These are phyloP conservation scores for Pipistrellus pygmaeus DNA, from an alignment of 2,797 vertebrate genomes.

Conservation along the genomic window DNA sequence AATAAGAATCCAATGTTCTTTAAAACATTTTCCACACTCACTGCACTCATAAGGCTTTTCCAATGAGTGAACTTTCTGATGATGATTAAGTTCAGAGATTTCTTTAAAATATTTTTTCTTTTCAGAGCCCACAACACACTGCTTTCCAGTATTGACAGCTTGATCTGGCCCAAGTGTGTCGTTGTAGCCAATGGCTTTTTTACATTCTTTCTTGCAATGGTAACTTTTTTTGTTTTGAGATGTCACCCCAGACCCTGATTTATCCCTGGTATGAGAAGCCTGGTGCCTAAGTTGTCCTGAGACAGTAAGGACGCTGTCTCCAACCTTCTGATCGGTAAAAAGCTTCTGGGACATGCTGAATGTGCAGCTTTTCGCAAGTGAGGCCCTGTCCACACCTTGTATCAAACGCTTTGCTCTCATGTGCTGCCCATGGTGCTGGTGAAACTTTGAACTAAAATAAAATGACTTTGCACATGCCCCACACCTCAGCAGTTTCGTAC, in stretches of 20 bases:
- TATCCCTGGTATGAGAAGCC: neutral
- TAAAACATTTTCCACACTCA: neutral
- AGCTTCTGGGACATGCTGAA: neutral
- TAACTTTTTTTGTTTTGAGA: neutral
- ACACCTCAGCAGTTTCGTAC: neutral
- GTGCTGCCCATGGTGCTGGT: neutral
- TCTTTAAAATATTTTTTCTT: neutral
- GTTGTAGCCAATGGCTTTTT: neutral
- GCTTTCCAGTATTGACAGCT: neutral
- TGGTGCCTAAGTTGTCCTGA: neutral
- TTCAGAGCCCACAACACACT: neutral
- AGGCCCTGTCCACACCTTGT: neutral
- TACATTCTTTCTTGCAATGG: neutral
- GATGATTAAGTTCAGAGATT: no score
- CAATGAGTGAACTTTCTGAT: neutral
- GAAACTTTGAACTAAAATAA: neutral
- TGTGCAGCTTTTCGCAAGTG: neutral
- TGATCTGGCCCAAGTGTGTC: neutral
- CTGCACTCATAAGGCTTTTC: neutral
- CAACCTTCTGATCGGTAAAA: neutral
- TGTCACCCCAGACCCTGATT: neutral
- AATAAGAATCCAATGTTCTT: neutral
- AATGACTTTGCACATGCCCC: neutral
- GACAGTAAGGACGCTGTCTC: accelerated
- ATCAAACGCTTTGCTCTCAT: no score